A percentile compares a stretch with the other conserved stretches of the same genome.
Evolutionary conservation across 2,797 vertebrate genomes (phyloP).

Genomic region (Helostoma temminkii): DNA sequence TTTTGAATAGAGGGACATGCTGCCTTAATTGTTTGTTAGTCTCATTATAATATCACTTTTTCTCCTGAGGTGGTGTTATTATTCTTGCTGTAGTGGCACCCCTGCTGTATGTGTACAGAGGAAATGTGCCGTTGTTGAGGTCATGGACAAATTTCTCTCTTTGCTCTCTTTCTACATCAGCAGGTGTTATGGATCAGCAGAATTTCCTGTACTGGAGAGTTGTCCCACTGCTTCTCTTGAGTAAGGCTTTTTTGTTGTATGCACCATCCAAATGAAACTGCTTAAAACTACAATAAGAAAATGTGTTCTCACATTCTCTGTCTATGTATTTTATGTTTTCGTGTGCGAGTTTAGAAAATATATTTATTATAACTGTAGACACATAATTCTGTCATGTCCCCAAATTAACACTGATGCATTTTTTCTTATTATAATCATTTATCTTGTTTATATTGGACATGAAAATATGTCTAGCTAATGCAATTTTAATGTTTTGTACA

Average conservation of each 20-base stretch:
- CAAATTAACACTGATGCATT: background rate
- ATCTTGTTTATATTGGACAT: background rate
- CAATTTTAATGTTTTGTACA: background rate
- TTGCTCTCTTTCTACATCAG: conserved; percentile 60
- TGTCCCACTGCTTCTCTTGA: conserved; percentile 65
- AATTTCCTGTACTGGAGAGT: conserved; percentile 61
- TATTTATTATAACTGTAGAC: background rate
- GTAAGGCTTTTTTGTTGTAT: conserved; percentile 71
- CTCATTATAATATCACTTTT: conserved; percentile 51
- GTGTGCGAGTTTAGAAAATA: background rate
- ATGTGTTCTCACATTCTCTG: background rate
- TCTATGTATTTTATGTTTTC: background rate
- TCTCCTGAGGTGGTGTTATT: conserved; percentile 59
- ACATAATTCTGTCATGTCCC: background rate
- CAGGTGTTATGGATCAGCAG: conserved; percentile 76
- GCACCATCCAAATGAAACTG: conserved; percentile 24
- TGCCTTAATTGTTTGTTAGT: conserved; percentile 58
- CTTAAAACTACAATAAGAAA: conserved; percentile 8
- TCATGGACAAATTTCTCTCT: conserved; percentile 60
- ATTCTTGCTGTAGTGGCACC: conserved; percentile 39
- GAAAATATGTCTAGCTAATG: too few relatives aligned
- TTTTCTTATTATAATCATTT: background rate
- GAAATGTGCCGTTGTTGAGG: conserved; percentile 48
- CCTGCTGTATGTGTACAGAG: conserved; percentile 50
- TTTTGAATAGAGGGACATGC: conserved; percentile 30